Percentiles rank a stretch among this genome's conserved stretches.
Evolutionary conservation across 2,113 vertebrate species (phyloP).

Genomic region (Coracopsis vasa): DNA sequence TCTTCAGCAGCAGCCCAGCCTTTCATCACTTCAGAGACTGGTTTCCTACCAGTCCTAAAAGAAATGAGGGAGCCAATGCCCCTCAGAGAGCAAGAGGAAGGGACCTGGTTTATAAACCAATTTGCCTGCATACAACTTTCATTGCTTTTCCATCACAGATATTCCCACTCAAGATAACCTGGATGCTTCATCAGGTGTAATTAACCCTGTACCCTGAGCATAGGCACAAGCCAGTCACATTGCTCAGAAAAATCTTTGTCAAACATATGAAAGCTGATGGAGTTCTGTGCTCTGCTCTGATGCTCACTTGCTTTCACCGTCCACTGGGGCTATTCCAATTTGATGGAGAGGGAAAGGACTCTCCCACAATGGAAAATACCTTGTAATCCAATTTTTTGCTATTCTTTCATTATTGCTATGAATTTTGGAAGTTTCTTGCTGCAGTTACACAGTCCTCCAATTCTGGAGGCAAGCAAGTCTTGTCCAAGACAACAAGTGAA

Average conservation of each 20-base stretch:
- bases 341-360: background rate
- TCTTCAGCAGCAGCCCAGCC: background rate
- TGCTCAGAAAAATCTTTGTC: background rate
- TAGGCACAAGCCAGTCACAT: background rate
- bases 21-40: background rate
- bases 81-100: background rate
- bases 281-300: background rate
- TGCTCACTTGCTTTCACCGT: background rate
- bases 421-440: conserved; percentile 8
- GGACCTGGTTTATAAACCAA: background rate
- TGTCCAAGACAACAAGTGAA: background rate
- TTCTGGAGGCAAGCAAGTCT: background rate
- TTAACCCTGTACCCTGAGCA: background rate
- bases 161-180: background rate
- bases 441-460: background rate
- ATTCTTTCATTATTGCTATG: background rate
- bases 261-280: background rate
- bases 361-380: background rate
- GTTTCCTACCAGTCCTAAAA: background rate
- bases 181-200: background rate
- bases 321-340: background rate
- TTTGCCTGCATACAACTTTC: background rate
- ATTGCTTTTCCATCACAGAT: background rate
- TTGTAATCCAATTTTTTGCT: background rate
- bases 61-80: background rate